phyloP scores from a whole-genome alignment of 2,888 invertebrate species.

The Cepaea hortensis region DNA sequence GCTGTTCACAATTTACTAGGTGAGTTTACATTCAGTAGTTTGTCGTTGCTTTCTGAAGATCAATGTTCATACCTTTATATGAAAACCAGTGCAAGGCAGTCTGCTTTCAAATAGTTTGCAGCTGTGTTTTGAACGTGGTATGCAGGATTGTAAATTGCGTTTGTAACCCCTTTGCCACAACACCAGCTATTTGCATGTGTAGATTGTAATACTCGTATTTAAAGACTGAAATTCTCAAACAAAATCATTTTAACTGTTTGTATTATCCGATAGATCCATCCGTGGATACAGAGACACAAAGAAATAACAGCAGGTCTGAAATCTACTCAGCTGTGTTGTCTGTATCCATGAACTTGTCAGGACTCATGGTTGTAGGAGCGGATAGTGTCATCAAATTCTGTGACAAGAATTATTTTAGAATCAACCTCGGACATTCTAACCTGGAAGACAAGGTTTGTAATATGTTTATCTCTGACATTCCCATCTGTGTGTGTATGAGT shows the following conservation, averaged over 20 bases:
- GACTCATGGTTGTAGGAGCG: constrained; percentile 82
- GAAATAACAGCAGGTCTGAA: neutral
- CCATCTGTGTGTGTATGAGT: too few species aligned
- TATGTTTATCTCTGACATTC: neutral
- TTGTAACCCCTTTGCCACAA: too few species aligned
- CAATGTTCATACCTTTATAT: too few species aligned
- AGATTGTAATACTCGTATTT: too few species aligned
- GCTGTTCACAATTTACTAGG: too few species aligned
- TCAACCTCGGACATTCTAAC: constrained; percentile 22
- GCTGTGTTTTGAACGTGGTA: too few species aligned
- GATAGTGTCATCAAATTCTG: constrained; percentile 81
- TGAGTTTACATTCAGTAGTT: too few species aligned
- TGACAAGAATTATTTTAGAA: constrained; percentile 36
- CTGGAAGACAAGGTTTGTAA: constrained; percentile 16
- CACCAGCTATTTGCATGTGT: too few species aligned
- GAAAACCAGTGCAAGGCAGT: too few species aligned
- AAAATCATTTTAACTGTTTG: neutral
- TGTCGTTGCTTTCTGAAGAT: too few species aligned
- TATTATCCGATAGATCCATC: neutral
- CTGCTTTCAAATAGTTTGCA: too few species aligned
- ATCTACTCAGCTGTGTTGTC: constrained; percentile 71
- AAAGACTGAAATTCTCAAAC: neutral
- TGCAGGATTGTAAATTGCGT: too few species aligned
- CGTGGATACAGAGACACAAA: neutral
- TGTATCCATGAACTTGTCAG: constrained; percentile 81